Evolutionary conservation across 2,888 invertebrate genomes (phyloP), one percentile per base, ranked within the genome.

Genomic region (Litoditis marina): DNA sequence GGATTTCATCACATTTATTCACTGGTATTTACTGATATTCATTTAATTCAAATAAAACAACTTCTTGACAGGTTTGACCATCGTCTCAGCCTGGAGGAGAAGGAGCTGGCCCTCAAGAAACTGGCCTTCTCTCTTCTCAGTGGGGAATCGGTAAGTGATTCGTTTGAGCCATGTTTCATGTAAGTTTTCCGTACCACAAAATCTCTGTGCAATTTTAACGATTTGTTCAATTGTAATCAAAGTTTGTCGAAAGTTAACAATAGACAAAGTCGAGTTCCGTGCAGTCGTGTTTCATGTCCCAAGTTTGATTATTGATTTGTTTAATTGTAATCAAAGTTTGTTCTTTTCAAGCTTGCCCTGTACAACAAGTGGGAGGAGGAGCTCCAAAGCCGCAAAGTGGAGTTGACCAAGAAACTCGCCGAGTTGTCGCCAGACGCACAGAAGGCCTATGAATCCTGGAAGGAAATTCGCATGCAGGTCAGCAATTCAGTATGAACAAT

Each of bases 291-390:
- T n/a, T n/a, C n/a, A n/a, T n/a, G n/a, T n/a, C n/a, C n/a, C n/a
- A n/a, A n/a, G n/a, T n/a, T n/a, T n/a, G n/a, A n/a, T 28, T 16
- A 22, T 19, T 27, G 1, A 13, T 2, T 32, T 2, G n/a, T 44
- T 51, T 11, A 11, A 31, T 11, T 8, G 30, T 11, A 8, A 25
- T 22, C 52, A n/a, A n/a, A n/a, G n/a, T n/a, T n/a, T n/a, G n/a
- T n/a, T 39, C 13, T 39, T 13, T 66, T 77, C 54, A 60, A 80
- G 80, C 72, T 77, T 8, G 74, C 72, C 31, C 69, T 77, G 16
- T 80, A 80, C 72, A 76, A 77, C 64, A 76, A 78, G 60, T 80
- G 80, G 75, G 77, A 78, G 36, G 77, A 77, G 42, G 78, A 76
- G 49, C 71, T 80, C 34, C 73, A 74, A 52, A 67, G 66, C 39